These are phyloP conservation scores for Plebejus anna DNA, from an alignment of 2,888 invertebrate genomes.

Conservation along the genomic window DNA sequence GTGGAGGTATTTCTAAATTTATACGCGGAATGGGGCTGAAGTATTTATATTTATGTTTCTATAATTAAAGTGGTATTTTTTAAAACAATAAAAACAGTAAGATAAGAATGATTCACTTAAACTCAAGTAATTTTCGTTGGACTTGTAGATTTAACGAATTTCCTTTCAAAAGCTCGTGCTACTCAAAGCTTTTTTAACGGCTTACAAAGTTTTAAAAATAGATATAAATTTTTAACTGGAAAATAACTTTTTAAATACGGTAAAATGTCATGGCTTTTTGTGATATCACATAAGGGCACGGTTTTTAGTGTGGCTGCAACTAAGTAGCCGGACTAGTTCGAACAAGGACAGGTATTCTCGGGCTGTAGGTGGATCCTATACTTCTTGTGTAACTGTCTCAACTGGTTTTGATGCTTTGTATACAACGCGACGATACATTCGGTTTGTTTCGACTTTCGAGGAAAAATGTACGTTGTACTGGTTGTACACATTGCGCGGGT, in stretches of 20 bases:
- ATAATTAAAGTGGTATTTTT: neutral
- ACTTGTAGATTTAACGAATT: neutral
- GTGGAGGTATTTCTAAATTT: constrained; percentile 6
- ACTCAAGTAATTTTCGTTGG: too few species aligned
- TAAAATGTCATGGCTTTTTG: neutral
- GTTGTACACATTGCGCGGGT: neutral
- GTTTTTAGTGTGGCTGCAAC: neutral
- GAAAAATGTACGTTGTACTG: neutral
- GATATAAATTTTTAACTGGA: neutral
- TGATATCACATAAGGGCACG: neutral
- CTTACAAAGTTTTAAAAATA: neutral
- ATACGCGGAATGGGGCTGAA: neutral
- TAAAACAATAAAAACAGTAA: neutral
- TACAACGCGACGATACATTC: neutral
- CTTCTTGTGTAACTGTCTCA: constrained; percentile 5
- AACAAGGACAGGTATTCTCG: neutral
- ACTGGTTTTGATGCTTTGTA: constrained; percentile 11
- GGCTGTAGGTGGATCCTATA: neutral
- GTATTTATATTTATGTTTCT: neutral
- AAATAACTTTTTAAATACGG: neutral
- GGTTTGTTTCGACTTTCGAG: neutral
- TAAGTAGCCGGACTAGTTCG: constrained; percentile 1
- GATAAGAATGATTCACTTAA: too few species aligned
- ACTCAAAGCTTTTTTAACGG: neutral
- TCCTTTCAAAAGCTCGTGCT: neutral